phyloP scores from a whole-genome alignment of 2,797 vertebrate species.

The Hippopotamyrus pictus region DNA sequence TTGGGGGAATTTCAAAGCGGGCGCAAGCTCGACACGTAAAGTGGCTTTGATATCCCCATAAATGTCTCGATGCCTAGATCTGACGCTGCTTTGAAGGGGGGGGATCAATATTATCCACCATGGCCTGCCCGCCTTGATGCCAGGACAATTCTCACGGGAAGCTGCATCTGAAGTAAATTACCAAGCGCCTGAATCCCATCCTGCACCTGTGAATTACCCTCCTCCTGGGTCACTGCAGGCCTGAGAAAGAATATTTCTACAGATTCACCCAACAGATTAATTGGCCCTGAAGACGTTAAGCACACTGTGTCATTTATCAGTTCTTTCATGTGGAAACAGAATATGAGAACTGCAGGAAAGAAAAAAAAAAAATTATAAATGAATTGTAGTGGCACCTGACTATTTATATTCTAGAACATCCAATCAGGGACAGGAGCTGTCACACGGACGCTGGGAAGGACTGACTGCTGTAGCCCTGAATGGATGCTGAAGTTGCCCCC shows the following conservation, averaged over 20 bases:
- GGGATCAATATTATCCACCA: background rate
- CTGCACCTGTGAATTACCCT: background rate
- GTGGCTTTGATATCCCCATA: conserved; percentile 10
- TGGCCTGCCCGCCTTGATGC: background rate
- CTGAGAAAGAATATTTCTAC: background rate
- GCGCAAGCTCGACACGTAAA: background rate
- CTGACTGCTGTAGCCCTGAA: background rate
- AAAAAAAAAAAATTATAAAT: background rate
- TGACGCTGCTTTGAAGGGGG: background rate
- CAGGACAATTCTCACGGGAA: background rate
- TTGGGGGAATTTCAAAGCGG: background rate
- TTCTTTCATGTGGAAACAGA: background rate
- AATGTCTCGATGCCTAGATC: background rate
- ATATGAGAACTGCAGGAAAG: background rate
- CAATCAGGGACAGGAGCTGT: background rate
- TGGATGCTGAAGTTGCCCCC: background rate
- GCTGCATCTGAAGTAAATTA: background rate
- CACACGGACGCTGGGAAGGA: background rate
- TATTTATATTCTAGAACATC: background rate
- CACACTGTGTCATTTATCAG: background rate
- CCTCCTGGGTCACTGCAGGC: background rate
- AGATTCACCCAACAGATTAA: background rate
- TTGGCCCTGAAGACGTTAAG: background rate
- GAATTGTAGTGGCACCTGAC: background rate
- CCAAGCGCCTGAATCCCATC: background rate